Evolutionary conservation across 2,113 vertebrate genomes (phyloP), one percentile per base, ranked within the genome.

Genomic region (Laticauda colubrina): DNA sequence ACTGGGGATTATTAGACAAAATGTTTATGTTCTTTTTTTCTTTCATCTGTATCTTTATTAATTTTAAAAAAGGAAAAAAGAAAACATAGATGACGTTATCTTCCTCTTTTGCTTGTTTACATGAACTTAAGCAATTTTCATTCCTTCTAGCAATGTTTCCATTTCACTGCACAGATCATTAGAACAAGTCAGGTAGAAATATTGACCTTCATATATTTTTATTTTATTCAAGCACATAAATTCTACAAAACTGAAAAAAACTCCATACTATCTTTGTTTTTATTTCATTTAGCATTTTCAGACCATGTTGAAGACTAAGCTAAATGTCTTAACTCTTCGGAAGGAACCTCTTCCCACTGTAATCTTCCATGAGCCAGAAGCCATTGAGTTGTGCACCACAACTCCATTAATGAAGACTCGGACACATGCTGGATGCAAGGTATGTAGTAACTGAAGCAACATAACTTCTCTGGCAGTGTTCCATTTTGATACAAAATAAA

Each of bases 251-350:
- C 11, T 10, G 6, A 11, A 57, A 85, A 56, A 81, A 59, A 39
- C 59, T 34, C 89, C 34, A 11, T 39, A 21, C 26, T 53, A 6
- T 57, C 51, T 24, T 95, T 96, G 64, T 29, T n/a, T 85, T 86
- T 95, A 94, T 94, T 56, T 95, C 91, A 97, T 96, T 94, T 96
- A 99, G 99, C 99, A 99, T 98, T 99, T 99, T 97, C 99, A 99
- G 98, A 99, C 98, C 96, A 99, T 99, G 99, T 96, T 99, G 98
- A 99, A 99, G 97, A 99, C 98, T 34, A 99, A 99, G 97, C 90
- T 99, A 95, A 99, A 99, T 97, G 99, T 99, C 97, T 97, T 99
- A 96, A 99, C 99, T 59, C 98, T 99, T 96, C 98, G 98, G 95
- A 99, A 99, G 94, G 99, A 99, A 85, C 98, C 99, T 43, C 97